Evolutionary conservation across 2,888 invertebrate species (phyloP).

Genomic region (Tupiocoris notatus): DNA sequence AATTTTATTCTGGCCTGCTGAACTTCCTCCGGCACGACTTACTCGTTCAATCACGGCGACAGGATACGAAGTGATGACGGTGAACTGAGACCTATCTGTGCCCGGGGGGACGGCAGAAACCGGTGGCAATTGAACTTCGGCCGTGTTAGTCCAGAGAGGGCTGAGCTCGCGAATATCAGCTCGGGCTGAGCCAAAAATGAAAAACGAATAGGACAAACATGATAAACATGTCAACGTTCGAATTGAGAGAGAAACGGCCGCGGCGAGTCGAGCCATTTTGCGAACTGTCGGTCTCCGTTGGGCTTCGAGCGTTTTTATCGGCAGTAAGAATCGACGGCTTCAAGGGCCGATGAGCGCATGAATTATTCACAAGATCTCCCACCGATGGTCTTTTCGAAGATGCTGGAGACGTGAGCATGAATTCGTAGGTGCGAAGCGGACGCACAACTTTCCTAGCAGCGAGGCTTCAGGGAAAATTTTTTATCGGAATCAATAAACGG

Average conservation of each 20-base stretch:
- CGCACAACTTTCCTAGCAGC: too few relatives aligned
- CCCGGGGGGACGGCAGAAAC: background rate
- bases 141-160: background rate
- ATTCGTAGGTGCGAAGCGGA: too few relatives aligned
- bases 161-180: slow-evolving; percentile 3
- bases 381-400: background rate
- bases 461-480: too few relatives aligned
- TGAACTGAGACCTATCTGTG: slow-evolving; percentile 11
- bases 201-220: too few relatives aligned
- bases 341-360: slow-evolving; percentile 22
- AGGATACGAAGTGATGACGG: slow-evolving; percentile 15
- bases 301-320: background rate
- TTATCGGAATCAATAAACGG: too few relatives aligned
- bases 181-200: background rate
- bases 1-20: too few relatives aligned
- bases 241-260: background rate
- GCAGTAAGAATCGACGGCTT: too few relatives aligned
- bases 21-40: background rate
- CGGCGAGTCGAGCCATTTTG: background rate
- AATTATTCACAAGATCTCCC: slow-evolving; percentile 18
- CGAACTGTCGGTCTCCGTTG: background rate
- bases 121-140: background rate
- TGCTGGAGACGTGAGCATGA: too few relatives aligned
- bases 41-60: slow-evolving; percentile 23
- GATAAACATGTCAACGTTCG: background rate